Conservation (phyloP, 2,113 vertebrate species). For the Symphodus melops region DNA sequence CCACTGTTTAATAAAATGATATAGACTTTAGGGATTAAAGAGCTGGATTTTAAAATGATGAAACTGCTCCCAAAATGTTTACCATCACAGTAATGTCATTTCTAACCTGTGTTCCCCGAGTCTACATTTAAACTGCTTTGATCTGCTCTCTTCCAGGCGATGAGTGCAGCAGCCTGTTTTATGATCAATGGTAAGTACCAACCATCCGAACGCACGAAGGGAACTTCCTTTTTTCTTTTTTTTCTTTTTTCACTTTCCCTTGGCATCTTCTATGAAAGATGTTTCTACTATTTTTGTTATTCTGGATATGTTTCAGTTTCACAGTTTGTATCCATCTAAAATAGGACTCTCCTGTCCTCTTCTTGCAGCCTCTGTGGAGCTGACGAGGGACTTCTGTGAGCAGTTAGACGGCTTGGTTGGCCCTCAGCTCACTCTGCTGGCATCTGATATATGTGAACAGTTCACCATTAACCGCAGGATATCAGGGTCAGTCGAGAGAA, state of each 20-base stretch:
- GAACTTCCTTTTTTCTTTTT: background rate
- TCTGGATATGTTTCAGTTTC: background rate
- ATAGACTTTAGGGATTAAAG: conserved; percentile 63
- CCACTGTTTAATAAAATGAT: conserved; percentile 34
- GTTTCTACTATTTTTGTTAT: background rate
- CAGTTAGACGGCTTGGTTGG: conserved; percentile 94
- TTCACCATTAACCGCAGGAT: conserved; percentile 96
- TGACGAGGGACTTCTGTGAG: conserved; percentile 93
- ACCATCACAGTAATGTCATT: conserved; percentile 51
- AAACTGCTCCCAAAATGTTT: conserved; percentile 18
- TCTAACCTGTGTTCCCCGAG: conserved; percentile 40
- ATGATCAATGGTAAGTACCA: conserved; percentile 92
- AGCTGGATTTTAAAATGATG: conserved; percentile 61
- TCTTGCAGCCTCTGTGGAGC: conserved; percentile 86
- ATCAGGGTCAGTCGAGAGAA: conserved; percentile 88
- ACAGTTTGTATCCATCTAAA: background rate
- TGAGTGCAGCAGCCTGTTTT: conserved; percentile 98
- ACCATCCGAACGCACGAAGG: too few species aligned
- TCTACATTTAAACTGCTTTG: conserved; percentile 33
- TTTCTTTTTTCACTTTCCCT: background rate
- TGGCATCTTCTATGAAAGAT: background rate
- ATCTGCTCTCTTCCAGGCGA: conserved; percentile 86
- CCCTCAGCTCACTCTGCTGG: conserved; percentile 95
- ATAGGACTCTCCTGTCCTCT: background rate
- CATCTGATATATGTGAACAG: conserved; percentile 98